Percentiles rank a stretch among this genome's conserved stretches.
phyloP scores from a whole-genome alignment of 2,797 vertebrate species.

The Pteronotus mesoamericanus region DNA sequence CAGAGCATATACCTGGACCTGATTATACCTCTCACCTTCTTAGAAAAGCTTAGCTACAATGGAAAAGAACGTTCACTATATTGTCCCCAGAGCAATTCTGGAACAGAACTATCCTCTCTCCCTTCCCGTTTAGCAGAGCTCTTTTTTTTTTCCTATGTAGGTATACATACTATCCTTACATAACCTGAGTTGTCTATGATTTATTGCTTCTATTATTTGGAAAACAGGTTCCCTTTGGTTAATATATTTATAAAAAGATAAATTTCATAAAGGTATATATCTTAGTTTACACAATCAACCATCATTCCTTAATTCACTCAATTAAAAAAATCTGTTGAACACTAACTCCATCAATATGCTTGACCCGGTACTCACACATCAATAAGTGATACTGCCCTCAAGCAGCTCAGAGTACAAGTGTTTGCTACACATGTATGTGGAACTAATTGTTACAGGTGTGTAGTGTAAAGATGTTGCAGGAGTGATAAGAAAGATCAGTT shows the following conservation, averaged over 20 bases:
- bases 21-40: neutral
- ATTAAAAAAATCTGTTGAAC: neutral
- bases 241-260: neutral
- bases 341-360: neutral
- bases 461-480: accelerated
- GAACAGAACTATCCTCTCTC: neutral
- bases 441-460: neutral
- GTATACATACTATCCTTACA: neutral
- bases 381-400: neutral
- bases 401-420: neutral
- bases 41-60: neutral
- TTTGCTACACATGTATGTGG: accelerated
- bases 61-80: neutral
- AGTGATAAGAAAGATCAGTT: neutral
- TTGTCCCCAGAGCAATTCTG: neutral
- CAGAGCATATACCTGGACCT: too few relatives aligned
- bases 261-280: neutral
- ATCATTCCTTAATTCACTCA: neutral
- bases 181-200: neutral
- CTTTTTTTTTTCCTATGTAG: neutral
- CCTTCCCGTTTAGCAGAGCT: neutral
- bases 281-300: neutral
- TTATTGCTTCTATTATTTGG: neutral
- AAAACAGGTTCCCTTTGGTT: neutral
- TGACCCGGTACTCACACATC: neutral